Evolutionary conservation across 1,140 invertebrate species (phyloP).

Genomic region (Cecropterus lyciades): DNA sequence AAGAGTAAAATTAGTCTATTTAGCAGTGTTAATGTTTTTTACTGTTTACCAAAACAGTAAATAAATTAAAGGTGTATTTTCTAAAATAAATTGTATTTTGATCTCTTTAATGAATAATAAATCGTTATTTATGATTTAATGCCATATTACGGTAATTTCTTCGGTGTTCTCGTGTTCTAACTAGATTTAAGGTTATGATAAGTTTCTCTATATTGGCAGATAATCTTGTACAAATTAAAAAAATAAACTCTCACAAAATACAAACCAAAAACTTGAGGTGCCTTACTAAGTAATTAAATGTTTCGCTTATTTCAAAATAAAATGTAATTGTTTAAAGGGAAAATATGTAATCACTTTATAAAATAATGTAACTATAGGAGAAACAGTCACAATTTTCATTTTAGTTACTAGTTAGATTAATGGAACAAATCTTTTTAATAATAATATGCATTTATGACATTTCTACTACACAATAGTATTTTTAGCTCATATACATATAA

Average conservation of each 20-base stretch:
- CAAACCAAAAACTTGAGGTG: conserved; percentile 71
- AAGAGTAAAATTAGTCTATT: conserved; percentile 25
- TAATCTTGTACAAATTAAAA: conserved; percentile 34
- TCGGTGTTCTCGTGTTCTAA: conserved; percentile 46
- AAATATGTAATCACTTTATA: conserved; percentile 32
- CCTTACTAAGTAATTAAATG: conserved; percentile 59
- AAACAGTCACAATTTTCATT: conserved; percentile 55
- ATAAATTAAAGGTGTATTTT: conserved; percentile 46
- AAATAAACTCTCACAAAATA: conserved; percentile 47
- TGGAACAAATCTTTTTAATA: conserved; percentile 23
- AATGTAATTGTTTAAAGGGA: conserved; percentile 19
- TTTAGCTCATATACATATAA: conserved; percentile 17
- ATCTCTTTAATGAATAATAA: conserved; percentile 65
- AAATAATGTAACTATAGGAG: conserved; percentile 44
- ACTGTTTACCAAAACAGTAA: conserved; percentile 37
- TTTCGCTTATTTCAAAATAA: conserved; percentile 42
- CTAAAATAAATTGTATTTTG: conserved; percentile 59
- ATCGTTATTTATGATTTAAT: conserved; percentile 73
- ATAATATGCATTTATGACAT: conserved; percentile 57
- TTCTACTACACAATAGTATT: conserved; percentile 37
- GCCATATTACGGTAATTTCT: conserved; percentile 74
- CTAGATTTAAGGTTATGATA: conserved; percentile 37
- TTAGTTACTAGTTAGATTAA: conserved; percentile 36
- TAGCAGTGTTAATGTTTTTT: conserved; percentile 36
- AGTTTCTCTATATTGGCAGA: conserved; percentile 34